These are phyloP conservation scores for Choristoneura rosaceana DNA, from an alignment of 2,888 invertebrate genomes.

Conservation along the genomic window DNA sequence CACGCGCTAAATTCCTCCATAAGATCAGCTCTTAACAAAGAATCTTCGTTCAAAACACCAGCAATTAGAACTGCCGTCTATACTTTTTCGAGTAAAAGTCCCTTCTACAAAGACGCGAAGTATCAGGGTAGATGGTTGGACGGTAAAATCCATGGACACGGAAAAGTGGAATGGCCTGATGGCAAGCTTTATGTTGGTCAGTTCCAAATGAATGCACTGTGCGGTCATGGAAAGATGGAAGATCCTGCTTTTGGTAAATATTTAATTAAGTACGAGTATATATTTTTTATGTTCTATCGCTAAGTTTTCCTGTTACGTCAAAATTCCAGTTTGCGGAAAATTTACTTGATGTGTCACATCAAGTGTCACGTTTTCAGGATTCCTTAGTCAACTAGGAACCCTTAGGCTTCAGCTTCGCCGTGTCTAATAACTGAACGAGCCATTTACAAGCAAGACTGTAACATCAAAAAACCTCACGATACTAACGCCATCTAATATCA, in stretches of 20 bases:
- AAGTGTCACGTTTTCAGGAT: too few relatives aligned
- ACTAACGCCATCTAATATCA: too few relatives aligned
- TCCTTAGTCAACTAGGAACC: too few relatives aligned
- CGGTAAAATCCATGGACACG: slow-evolving; percentile 93
- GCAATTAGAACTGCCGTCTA: slow-evolving; percentile 89
- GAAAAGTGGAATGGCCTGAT: slow-evolving; percentile 93
- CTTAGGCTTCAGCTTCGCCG: too few relatives aligned
- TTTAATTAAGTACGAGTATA: background rate
- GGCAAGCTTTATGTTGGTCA: slow-evolving; percentile 93
- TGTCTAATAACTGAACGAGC: too few relatives aligned
- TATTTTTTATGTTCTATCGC: too few relatives aligned
- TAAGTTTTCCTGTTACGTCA: too few relatives aligned
- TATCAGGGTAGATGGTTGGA: slow-evolving; percentile 93
- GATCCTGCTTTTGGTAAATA: slow-evolving; percentile 85
- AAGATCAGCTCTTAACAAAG: slow-evolving; percentile 87
- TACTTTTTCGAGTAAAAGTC: slow-evolving; percentile 88
- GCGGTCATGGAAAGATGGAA: slow-evolving; percentile 90
- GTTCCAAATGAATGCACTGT: slow-evolving; percentile 90
- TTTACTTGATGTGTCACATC: too few relatives aligned
- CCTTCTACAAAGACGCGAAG: slow-evolving; percentile 90
- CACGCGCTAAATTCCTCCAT: slow-evolving; percentile 91
- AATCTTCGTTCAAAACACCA: slow-evolving; percentile 88
- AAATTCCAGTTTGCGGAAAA: too few relatives aligned
- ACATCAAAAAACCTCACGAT: too few relatives aligned
- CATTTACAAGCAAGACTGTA: too few relatives aligned